Percentiles rank a stretch among this genome's conserved stretches.
Conservation (phyloP, 2,113 vertebrate genomes). For the Toxotes jaculatrix region DNA sequence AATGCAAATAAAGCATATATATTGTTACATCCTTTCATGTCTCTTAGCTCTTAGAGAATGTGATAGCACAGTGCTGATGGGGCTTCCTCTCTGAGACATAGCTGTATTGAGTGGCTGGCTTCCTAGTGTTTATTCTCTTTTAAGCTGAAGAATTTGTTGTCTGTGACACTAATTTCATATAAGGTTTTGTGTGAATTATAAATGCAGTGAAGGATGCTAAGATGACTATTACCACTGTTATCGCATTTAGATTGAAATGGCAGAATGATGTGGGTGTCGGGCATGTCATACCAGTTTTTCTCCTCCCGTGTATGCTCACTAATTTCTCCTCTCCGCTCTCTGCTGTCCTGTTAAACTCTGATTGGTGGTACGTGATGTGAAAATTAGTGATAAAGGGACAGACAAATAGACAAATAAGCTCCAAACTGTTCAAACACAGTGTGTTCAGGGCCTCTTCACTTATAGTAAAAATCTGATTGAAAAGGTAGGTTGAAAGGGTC, state of each 20-base stretch:
- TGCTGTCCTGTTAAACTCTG: background rate
- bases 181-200: background rate
- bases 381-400: background rate
- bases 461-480: background rate
- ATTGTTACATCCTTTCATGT: constrained; percentile 10
- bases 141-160: constrained; percentile 19
- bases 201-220: background rate
- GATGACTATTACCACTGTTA: background rate
- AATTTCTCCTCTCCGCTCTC: background rate
- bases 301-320: background rate
- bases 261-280: background rate
- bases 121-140: constrained; percentile 49
- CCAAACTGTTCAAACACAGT: background rate
- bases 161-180: constrained; percentile 10
- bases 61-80: background rate
- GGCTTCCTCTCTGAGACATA: constrained; percentile 26
- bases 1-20: constrained; percentile 61
- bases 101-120: background rate
- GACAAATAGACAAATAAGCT: too few relatives aligned
- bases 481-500: background rate
- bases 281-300: background rate
- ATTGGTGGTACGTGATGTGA: background rate
- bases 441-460: background rate
- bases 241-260: background rate
- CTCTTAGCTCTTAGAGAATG: constrained; percentile 18